Percentiles rank a stretch among this genome's conserved stretches.
These are phyloP conservation scores for Scrobipalpa atriplicella DNA, from an alignment of 2,888 invertebrate species.

Conservation along the genomic window DNA sequence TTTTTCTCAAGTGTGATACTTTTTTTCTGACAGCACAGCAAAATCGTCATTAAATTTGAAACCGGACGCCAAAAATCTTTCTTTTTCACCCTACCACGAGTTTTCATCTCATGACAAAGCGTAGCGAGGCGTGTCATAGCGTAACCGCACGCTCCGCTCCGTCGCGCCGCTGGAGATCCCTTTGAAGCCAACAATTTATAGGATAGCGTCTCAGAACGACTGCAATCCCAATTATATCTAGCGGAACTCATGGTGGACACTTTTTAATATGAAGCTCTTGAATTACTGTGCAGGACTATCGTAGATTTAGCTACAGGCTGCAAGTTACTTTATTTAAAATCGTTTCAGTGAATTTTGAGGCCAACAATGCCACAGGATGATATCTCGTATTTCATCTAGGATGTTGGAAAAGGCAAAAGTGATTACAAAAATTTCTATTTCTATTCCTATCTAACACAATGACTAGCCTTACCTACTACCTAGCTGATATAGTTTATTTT, in stretches of 20 bases:
- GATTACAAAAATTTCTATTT: no score
- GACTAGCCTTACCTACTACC: not conserved
- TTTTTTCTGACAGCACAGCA: not conserved
- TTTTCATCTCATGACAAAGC: not conserved
- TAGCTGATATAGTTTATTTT: not conserved
- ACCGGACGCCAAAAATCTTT: not conserved
- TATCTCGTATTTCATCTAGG: no score
- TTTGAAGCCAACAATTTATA: constrained; percentile 15
- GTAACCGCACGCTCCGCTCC: constrained; percentile 9
- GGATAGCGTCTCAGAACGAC: not conserved
- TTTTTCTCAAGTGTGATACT: no score
- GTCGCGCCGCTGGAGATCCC: not conserved
- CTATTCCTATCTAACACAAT: not conserved
- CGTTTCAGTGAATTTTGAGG: no score
- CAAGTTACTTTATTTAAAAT: no score
- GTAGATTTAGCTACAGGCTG: no score
- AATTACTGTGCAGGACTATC: not conserved
- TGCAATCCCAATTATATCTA: constrained; percentile 23
- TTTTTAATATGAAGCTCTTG: constrained; percentile 4
- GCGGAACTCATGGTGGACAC: constrained; percentile 20
- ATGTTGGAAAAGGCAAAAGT: no score
- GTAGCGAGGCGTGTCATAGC: not conserved
- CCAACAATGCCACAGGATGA: no score
- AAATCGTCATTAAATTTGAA: not conserved
- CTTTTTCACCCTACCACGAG: constrained; percentile 5